A percentile compares a stretch with the other conserved stretches of the same genome.
These are phyloP conservation scores for Cerastis rubricosa DNA, from an alignment of 2,888 invertebrate genomes.

Conservation along the genomic window DNA sequence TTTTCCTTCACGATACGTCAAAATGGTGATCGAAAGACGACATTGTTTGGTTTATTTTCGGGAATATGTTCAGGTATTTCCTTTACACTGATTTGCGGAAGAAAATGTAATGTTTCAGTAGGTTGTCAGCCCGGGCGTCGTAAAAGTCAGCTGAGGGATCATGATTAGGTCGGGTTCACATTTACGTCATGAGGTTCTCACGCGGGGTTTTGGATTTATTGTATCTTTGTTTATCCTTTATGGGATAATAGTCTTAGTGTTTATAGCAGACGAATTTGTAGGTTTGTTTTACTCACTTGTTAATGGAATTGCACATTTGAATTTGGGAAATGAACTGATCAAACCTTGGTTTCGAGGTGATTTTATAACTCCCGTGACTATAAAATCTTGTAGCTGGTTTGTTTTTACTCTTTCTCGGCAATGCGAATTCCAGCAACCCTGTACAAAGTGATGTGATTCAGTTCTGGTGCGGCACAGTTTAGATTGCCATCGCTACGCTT, in stretches of 20 bases:
- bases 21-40: slow-evolving; percentile 15
- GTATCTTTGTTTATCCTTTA: slow-evolving; percentile 45
- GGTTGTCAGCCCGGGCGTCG: slow-evolving; percentile 25
- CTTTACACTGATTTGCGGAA: slow-evolving; percentile 13
- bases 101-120: slow-evolving; percentile 37
- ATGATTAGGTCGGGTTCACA: slow-evolving; percentile 39
- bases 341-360: neutral
- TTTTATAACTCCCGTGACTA: neutral
- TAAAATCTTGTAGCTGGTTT: neutral
- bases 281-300: neutral
- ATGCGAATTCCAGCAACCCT: neutral
- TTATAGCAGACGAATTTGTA: slow-evolving; percentile 14
- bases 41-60: slow-evolving; percentile 26
- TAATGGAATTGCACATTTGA: neutral
- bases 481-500: neutral
- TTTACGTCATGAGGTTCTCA: slow-evolving; percentile 42
- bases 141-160: slow-evolving; percentile 39
- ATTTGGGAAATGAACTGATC: neutral
- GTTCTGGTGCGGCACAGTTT: neutral
- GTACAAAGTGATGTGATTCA: neutral
- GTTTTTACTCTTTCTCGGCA: no score
- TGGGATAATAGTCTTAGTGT: slow-evolving; percentile 16
- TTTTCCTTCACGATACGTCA: slow-evolving; percentile 20
- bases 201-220: slow-evolving; percentile 33
- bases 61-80: slow-evolving; percentile 35